phyloP scores from a whole-genome alignment of 2,888 invertebrate species.

The Caenorhabditis plicata region DNA sequence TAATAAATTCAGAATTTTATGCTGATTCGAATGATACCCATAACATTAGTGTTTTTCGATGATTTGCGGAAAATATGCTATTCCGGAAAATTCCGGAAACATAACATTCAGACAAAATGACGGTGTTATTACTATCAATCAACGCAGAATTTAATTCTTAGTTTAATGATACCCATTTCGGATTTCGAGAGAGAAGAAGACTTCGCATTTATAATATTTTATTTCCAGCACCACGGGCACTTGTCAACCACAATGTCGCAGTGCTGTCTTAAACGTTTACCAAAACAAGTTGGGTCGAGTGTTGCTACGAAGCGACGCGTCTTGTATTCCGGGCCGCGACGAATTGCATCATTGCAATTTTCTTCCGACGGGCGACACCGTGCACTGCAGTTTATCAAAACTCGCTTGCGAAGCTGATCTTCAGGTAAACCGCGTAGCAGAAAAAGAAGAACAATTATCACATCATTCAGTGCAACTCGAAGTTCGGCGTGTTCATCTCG shows the following conservation, averaged over 20 bases:
- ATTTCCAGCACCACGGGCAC: slow-evolving; percentile 60
- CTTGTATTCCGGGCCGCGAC: slow-evolving; percentile 60
- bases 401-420: slow-evolving; percentile 63
- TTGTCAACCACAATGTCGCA: slow-evolving; percentile 63
- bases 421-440: slow-evolving; percentile 31
- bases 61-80: neutral
- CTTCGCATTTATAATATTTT: too few relatives aligned
- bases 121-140: too few relatives aligned
- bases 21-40: too few relatives aligned
- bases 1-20: too few relatives aligned
- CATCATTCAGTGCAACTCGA: slow-evolving; percentile 58
- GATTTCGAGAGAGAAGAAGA: too few relatives aligned
- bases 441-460: neutral
- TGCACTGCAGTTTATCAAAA: slow-evolving; percentile 63
- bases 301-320: slow-evolving; percentile 50
- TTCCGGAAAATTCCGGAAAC: neutral
- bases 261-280: slow-evolving; percentile 63
- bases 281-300: slow-evolving; percentile 62
- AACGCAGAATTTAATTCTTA: too few relatives aligned
- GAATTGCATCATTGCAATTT: slow-evolving; percentile 62
- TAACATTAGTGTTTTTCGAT: neutral
- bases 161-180: too few relatives aligned
- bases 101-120: too few relatives aligned
- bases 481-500: slow-evolving; percentile 63
- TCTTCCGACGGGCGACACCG: slow-evolving; percentile 53